Evolutionary conservation across 2,888 invertebrate genomes (phyloP).

Genomic region (Agrochola litura): DNA sequence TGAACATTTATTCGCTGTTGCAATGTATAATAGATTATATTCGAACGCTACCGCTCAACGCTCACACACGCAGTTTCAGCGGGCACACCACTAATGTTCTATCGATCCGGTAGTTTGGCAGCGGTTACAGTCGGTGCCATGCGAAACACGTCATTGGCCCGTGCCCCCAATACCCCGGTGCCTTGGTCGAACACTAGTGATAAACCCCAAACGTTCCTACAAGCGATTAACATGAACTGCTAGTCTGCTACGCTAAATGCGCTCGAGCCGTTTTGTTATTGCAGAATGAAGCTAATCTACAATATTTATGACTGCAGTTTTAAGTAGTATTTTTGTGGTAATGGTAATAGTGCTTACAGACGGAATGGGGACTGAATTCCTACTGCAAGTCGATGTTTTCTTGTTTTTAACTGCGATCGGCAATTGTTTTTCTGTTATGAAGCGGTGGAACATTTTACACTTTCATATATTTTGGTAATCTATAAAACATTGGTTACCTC

Average conservation of each 20-base stretch:
- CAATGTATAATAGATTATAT: not conserved
- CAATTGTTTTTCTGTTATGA: constrained; percentile 7
- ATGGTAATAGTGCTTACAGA: not conserved
- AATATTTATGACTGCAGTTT: constrained; percentile 41
- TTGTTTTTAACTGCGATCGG: not conserved
- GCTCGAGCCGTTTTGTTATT: constrained; percentile 36
- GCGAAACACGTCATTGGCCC: constrained; percentile 77
- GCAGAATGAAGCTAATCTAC: constrained; percentile 40
- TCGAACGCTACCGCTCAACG: constrained; percentile 12
- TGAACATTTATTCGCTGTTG: too few relatives aligned
- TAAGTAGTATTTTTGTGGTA: constrained; percentile 15
- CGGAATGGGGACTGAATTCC: not conserved
- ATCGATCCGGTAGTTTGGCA: constrained; percentile 87
- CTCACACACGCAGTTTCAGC: constrained; percentile 61
- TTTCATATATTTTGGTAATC: too few relatives aligned
- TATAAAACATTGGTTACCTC: not conserved
- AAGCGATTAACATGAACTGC: constrained; percentile 57
- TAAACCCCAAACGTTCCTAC: constrained; percentile 58
- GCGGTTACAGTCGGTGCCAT: constrained; percentile 83
- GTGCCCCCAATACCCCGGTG: constrained; percentile 64
- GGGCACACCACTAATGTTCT: constrained; percentile 78
- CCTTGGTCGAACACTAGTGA: constrained; percentile 56
- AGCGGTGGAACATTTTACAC: not conserved
- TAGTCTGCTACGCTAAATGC: constrained; percentile 39
- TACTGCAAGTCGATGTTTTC: not conserved